phyloP scores from a whole-genome alignment of 2,113 vertebrate species.

The Myodes glareolus region DNA sequence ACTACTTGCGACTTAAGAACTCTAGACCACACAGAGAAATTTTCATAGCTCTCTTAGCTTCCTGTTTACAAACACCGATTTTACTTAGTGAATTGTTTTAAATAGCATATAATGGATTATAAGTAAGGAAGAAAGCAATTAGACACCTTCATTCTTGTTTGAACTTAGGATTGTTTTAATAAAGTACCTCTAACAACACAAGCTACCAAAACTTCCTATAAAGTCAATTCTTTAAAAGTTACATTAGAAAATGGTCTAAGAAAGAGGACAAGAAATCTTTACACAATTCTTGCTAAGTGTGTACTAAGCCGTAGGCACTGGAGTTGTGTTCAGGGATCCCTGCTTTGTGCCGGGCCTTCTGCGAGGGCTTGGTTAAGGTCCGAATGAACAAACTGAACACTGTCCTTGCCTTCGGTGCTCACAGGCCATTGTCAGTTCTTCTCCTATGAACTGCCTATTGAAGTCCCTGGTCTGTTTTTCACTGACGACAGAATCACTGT shows the following conservation, averaged over 20 bases:
- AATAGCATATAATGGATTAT: not conserved
- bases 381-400: not conserved
- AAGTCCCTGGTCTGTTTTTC: constrained; percentile 51
- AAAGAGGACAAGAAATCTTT: constrained; percentile 1
- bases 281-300: not conserved
- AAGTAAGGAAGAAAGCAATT: constrained; percentile 11
- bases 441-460: constrained; percentile 35
- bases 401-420: not conserved
- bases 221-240: not conserved
- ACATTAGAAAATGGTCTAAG: constrained; percentile 16
- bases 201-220: not conserved
- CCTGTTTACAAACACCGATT: constrained; percentile 9
- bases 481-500: not conserved
- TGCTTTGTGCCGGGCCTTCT: not conserved
- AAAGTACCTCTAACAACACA: constrained; percentile 28
- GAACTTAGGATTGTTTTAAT: not conserved
- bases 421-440: constrained; percentile 22
- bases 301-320: not conserved
- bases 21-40: not conserved
- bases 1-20: not conserved
- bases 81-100: constrained; percentile 15
- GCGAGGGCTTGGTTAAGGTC: not conserved
- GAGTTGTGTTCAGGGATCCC: not conserved
- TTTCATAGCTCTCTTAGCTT: not conserved
- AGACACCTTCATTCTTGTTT: not conserved